phyloP scores from a whole-genome alignment of 2,113 vertebrate genomes.

The Notarius lentiginosus region DNA sequence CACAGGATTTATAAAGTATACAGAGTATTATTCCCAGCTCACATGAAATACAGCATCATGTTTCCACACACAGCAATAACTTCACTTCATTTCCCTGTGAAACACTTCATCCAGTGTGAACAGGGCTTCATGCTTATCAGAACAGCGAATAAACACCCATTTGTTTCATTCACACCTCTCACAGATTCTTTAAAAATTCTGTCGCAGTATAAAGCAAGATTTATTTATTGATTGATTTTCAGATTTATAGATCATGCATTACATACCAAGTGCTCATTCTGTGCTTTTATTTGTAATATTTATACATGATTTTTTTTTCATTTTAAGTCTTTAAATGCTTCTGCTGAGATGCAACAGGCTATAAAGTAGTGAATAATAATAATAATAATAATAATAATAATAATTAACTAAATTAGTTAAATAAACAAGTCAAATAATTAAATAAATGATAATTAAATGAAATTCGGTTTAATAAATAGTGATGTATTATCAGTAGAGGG shows the following conservation, averaged over 20 bases:
- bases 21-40: not conserved
- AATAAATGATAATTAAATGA: not conserved
- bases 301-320: not conserved
- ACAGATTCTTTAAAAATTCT: not conserved
- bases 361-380: conserved; percentile 39
- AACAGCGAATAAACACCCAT: not conserved
- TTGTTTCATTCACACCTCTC: not conserved
- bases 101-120: not conserved
- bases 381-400: not conserved
- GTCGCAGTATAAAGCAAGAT: not conserved
- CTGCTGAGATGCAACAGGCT: not conserved
- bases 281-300: not conserved
- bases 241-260: not conserved
- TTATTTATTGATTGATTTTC: not conserved
- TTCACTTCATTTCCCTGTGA: not conserved
- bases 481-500: conserved; percentile 35
- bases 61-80: not conserved
- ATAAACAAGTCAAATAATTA: not conserved
- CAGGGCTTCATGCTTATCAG: not conserved
- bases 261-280: not conserved
- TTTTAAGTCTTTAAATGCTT: not conserved
- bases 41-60: not conserved
- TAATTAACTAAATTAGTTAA: not conserved
- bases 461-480: not conserved
- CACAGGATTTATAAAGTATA: not conserved